Evolutionary conservation across 2,113 vertebrate genomes (phyloP), one percentile per base, ranked within the genome.

Genomic region (Rhea americana): DNA sequence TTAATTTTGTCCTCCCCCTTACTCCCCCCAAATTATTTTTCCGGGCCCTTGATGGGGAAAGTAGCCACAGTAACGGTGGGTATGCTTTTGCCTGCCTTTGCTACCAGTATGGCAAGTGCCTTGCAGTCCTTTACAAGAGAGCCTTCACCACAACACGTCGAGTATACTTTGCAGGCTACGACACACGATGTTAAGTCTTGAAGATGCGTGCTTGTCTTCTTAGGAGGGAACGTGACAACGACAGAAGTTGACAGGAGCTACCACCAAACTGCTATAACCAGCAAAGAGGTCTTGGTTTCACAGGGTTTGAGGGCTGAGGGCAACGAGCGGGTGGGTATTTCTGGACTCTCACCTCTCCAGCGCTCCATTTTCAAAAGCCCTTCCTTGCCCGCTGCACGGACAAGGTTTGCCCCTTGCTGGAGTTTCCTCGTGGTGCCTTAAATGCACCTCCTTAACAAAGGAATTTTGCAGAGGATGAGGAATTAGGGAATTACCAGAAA

Each of bases 401-500:
- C 7, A 84, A 73, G 66, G 73, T 75, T 25, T 4, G 1, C 45
- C 85, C 48, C 53, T 81, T n/a, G 7, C 66, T 32, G 53, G 13
- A 15, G 35, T 24, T 71, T 90, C 90, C 76, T 75, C 13, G 28
- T 30, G 26, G 43, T 74, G 28, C 30, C 68, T 73, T 91, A 67
- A 73, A 79, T 79, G 4, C 56, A 90, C 59, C 59, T 82, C 53
- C 65, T 82, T 90, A 94, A 95, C 81, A 85, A 95, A 95, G 55
- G 67, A 93, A 86, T 63, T 94, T 95, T 85, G 77, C 26, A 6
- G 77, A 41, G 83, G 5, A 18, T 8, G 17, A 83, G 24, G 85
- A 92, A 93, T 97, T 96, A 97, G 85, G 93, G 86, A 97, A 96
- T 98, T 98, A 97, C 94, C 90, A 96, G 96, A 96, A 97, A 97